A percentile compares a stretch with the other conserved stretches of the same genome.
phyloP scores from a whole-genome alignment of 2,888 invertebrate species.

The Tipula unca region DNA sequence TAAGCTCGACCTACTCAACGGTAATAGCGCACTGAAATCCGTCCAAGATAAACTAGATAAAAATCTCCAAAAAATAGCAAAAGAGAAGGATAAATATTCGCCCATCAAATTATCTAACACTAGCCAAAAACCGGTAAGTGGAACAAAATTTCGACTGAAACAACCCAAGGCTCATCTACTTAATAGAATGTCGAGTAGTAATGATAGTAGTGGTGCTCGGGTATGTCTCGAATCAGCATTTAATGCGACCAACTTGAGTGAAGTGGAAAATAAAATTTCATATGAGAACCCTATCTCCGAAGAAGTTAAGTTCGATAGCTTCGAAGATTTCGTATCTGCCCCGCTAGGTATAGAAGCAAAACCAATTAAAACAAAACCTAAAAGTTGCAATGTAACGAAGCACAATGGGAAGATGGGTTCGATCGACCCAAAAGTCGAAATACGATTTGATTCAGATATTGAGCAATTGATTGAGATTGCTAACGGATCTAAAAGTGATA shows the following conservation, averaged over 20 bases:
- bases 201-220: background rate
- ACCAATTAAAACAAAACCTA: background rate
- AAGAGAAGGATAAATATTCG: background rate
- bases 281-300: background rate
- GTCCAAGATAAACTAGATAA: background rate
- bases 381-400: background rate
- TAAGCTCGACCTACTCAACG: background rate
- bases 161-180: conserved; percentile 17
- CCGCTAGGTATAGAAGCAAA: background rate
- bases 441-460: background rate
- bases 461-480: background rate
- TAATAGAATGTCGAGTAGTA: background rate
- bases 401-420: background rate
- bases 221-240: background rate
- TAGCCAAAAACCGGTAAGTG: background rate
- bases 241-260: background rate
- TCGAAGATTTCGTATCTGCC: background rate
- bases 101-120: background rate
- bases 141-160: background rate
- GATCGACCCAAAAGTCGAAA: background rate
- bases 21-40: background rate
- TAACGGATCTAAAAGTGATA: background rate
- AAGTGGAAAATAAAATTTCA: background rate
- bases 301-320: background rate
- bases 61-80: background rate